Percentiles rank a stretch among this genome's conserved stretches.
Conservation (phyloP, 2,888 invertebrate genomes). For the Erebia ligea region DNA sequence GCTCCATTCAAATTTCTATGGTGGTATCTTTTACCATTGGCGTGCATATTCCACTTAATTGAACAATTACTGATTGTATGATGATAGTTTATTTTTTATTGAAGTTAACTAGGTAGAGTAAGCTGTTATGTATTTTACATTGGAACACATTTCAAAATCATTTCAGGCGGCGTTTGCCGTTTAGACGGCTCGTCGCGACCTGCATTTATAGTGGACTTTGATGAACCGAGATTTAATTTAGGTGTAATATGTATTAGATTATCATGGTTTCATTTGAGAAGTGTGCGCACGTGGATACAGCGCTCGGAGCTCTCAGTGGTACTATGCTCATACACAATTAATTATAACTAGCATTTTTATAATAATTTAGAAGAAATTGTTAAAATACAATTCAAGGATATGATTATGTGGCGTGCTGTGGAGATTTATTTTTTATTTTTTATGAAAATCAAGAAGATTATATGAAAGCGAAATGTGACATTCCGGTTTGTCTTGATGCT, state of each 20-base stretch:
- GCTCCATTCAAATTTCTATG: conserved; percentile 52
- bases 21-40: conserved; percentile 48
- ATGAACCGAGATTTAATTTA: conserved; percentile 79
- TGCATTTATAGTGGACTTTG: conserved; percentile 78
- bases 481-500: conserved; percentile 83
- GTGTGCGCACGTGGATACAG: conserved; percentile 66
- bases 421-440: conserved; percentile 75
- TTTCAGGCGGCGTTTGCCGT: conserved; percentile 63
- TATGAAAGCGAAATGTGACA: conserved; percentile 79
- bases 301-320: conserved; percentile 74
- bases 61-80: conserved; percentile 75
- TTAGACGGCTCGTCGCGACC: conserved; percentile 66
- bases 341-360: conserved; percentile 83
- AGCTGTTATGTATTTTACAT: conserved; percentile 81
- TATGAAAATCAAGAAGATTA: conserved; percentile 68
- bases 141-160: conserved; percentile 46
- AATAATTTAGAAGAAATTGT: conserved; percentile 81
- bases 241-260: conserved; percentile 77
- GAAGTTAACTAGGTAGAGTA: conserved; percentile 81
- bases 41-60: conserved; percentile 68
- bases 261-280: conserved; percentile 73
- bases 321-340: conserved; percentile 80
- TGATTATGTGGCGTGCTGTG: conserved; percentile 74
- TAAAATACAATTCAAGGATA: conserved; percentile 68
- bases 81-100: conserved; percentile 80